Conservation (phyloP, 2,797 vertebrate species). For the Cossypha dichroa region DNA sequence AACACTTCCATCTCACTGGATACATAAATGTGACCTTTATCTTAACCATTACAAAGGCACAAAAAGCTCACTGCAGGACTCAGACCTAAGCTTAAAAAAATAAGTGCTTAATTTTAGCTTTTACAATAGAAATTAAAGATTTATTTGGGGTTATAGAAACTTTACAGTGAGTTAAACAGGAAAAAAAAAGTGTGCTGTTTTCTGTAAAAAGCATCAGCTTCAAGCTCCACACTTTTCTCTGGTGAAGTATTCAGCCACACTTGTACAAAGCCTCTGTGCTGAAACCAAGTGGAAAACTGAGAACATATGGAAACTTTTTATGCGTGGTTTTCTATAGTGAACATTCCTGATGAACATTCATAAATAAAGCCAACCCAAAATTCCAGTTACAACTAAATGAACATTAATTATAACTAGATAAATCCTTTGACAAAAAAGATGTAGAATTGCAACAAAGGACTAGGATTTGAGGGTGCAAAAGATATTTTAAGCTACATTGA, state of each 20-base stretch:
- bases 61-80: not conserved
- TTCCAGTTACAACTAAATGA: not conserved
- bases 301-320: not conserved
- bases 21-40: not conserved
- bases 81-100: not conserved
- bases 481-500: not conserved
- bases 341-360: not conserved
- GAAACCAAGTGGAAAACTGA: not conserved
- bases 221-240: not conserved
- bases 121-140: not conserved
- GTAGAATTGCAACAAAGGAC: not conserved
- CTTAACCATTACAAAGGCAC: not conserved
- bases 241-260: not conserved
- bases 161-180: not conserved
- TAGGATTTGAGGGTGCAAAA: not conserved
- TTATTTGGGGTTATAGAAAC: not conserved
- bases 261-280: not conserved
- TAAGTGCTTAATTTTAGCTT: not conserved
- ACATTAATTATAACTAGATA: not conserved
- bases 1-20: not conserved
- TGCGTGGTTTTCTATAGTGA: not conserved
- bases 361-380: not conserved
- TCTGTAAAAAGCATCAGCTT: not conserved
- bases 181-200: not conserved
- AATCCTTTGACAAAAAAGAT: not conserved